Base-by-base conservation (phyloP, 1,140 invertebrate genomes). In the Zaprionus inermis region DNA sequence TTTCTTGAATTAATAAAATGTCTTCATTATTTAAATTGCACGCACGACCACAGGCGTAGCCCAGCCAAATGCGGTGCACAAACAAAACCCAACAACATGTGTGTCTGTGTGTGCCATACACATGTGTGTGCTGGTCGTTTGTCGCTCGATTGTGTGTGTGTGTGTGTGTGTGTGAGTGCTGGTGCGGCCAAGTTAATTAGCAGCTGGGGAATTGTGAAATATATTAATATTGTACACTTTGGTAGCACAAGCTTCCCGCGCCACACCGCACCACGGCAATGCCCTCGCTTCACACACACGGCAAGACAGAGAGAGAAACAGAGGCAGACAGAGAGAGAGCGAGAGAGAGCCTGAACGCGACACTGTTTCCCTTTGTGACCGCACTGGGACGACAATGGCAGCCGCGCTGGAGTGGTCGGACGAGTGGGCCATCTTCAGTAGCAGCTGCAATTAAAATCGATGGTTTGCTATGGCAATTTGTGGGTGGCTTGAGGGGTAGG, bases 1-100 rank as follows among this genome's bases (percentile, higher is more conserved):
- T 88, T 88, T 89, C 84, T 88, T 88, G 84, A 83, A 88, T 88
- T 88, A 88, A 88, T 88, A 88, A 88, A 88, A 88, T 88, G 84
- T 88, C 84, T 88, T 88, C 84, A 88, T 88, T 88, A 88, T 88
- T 88, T 88, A 88, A 88, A 88, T 88, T 88, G 84, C 84, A 80
- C 84, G 79, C 84, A 89, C 77, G 84, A 83, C 84, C 84, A 70
- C 77, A 88, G 66, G 63, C 63, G 55, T 58, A 67, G 58, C 72
- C 56, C 67, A 64, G 54, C 64, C 72, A 24, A 69, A 74, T 74
- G 66, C 63, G 72, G 55, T 63, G 58, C 66, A 28, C 71, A 55
- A 49, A 60, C 49, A 73, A 59, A 52, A 52, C 32, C 74, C 56
- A 46, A 18, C 46, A 69, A 32, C 69, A 79, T 72, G 61, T 59